A percentile compares a stretch with the other conserved stretches of the same genome.
phyloP scores from a whole-genome alignment of 2,888 invertebrate genomes.

The Tiliacea aurago region DNA sequence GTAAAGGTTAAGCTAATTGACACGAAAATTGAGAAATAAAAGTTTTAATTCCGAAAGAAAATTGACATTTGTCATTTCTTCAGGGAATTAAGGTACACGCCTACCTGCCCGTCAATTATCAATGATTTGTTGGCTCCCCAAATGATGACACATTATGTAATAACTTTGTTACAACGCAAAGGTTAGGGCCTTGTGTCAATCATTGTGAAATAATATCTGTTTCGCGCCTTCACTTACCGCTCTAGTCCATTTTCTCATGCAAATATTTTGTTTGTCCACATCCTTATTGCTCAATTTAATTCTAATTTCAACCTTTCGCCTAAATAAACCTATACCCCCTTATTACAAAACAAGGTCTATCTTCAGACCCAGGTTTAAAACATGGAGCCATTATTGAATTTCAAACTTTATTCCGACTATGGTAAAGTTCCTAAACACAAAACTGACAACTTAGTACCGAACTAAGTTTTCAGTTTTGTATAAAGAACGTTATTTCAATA shows the following conservation, averaged over 20 bases:
- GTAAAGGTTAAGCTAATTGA: not conserved
- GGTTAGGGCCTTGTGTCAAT: slow-evolving; percentile 25
- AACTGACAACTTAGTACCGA: no score
- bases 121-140: slow-evolving; percentile 33
- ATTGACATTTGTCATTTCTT: slow-evolving; percentile 37
- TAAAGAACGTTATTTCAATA: no score
- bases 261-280: not conserved
- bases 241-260: slow-evolving; percentile 24
- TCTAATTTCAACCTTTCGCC: no score
- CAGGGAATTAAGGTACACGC: slow-evolving; percentile 31
- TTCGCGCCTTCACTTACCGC: not conserved
- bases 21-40: slow-evolving; percentile 3
- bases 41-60: slow-evolving; percentile 1
- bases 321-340: no score
- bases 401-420: no score
- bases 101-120: slow-evolving; percentile 44
- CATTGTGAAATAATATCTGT: slow-evolving; percentile 13
- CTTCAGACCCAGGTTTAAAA: no score
- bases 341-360: no score
- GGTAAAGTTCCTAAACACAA: no score
- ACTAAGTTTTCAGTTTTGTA: no score
- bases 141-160: slow-evolving; percentile 38
- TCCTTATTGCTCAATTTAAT: slow-evolving; percentile 13
- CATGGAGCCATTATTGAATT: no score
- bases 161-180: slow-evolving; percentile 4